Conservation (phyloP, 2,797 vertebrate genomes). For the Falco concolor region DNA sequence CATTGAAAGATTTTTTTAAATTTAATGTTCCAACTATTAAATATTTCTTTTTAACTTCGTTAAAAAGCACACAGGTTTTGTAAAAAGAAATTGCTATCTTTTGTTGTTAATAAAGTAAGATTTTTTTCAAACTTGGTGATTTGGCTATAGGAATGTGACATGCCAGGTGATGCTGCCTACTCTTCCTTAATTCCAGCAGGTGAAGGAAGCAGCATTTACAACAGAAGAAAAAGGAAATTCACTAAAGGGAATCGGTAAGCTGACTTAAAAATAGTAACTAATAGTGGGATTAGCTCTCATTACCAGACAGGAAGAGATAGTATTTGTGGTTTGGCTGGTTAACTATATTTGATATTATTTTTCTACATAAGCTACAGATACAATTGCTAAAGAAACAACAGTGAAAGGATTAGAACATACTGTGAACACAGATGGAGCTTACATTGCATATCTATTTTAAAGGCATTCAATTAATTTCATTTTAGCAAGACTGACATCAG, state of each 20-base stretch:
- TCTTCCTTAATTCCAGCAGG: not conserved
- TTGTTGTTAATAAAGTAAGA: not conserved
- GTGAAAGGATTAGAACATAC: not conserved
- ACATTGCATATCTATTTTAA: not conserved
- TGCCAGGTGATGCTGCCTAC: not conserved
- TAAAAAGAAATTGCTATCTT: not conserved
- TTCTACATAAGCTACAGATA: not conserved
- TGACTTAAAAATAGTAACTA: not conserved
- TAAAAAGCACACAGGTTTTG: not conserved
- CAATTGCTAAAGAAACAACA: not conserved
- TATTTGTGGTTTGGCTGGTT: not conserved
- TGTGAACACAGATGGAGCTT: not conserved
- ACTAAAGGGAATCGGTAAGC: not conserved
- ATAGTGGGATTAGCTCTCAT: not conserved
- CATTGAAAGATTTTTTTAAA: not conserved
- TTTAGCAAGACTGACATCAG: not conserved
- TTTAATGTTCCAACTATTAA: not conserved
- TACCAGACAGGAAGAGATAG: not conserved
- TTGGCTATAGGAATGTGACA: not conserved
- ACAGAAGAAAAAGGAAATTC: not conserved
- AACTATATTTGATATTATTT: not conserved
- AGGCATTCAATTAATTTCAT: not conserved
- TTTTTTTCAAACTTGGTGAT: not conserved
- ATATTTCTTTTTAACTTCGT: not conserved
- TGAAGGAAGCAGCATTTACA: not conserved